Evolutionary conservation across 2,888 invertebrate species (phyloP).

Genomic region (Eupithecia vulgata): DNA sequence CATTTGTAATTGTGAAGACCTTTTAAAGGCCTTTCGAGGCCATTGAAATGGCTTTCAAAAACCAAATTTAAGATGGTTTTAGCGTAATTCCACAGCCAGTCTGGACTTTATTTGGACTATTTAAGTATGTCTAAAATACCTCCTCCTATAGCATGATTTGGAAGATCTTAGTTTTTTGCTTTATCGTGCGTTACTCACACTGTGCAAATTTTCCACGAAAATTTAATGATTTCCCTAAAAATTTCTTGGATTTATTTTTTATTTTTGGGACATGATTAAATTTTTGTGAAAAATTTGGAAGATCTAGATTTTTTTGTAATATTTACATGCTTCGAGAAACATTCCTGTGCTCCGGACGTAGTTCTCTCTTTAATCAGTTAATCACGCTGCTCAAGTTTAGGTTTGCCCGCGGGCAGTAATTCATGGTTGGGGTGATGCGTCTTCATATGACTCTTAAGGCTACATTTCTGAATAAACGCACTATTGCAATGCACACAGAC

Average conservation of each 20-base stretch:
- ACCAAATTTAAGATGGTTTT: too few species aligned
- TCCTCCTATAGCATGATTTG: neutral
- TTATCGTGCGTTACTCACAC: too few species aligned
- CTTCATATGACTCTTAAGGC: constrained; percentile 70
- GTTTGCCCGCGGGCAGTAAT: constrained; percentile 2
- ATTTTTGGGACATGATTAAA: too few species aligned
- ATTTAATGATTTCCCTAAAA: too few species aligned
- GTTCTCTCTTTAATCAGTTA: neutral
- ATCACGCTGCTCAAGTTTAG: neutral
- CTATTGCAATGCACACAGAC: constrained; percentile 72
- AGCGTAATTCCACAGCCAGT: too few species aligned
- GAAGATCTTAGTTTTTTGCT: neutral
- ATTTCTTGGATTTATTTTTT: too few species aligned
- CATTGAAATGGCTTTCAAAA: too few species aligned
- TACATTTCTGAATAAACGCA: constrained; percentile 75
- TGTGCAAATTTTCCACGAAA: too few species aligned
- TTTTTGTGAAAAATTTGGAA: too few species aligned
- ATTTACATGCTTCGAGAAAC: neutral
- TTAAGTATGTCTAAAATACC: neutral
- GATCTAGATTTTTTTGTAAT: neutral
- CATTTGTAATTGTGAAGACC: too few species aligned
- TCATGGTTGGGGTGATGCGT: constrained; percentile 66
- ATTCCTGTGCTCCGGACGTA: neutral
- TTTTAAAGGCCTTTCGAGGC: too few species aligned
- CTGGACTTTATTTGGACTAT: neutral